Evolutionary conservation across 1,140 invertebrate species (phyloP).

Genomic region (Dryas iulia): DNA sequence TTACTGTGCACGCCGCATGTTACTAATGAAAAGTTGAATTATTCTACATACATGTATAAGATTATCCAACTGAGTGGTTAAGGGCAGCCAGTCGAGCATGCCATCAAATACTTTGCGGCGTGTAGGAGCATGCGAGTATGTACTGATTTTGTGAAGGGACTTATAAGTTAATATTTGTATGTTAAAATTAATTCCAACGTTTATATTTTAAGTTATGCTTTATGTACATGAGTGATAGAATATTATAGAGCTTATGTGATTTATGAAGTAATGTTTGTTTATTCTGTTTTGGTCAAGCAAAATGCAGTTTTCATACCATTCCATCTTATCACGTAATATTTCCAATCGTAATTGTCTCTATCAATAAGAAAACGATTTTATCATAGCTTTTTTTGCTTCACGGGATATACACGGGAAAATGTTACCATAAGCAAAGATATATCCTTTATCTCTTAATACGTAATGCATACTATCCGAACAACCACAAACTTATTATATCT

Average conservation of each 20-base stretch:
- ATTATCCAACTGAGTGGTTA: background rate
- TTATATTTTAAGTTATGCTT: no score
- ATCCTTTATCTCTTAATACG: background rate
- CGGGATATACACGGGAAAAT: background rate
- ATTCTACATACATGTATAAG: background rate
- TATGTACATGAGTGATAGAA: no score
- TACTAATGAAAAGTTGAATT: background rate
- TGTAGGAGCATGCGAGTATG: background rate
- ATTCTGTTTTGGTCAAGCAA: no score
- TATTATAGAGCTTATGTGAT: no score
- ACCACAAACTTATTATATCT: background rate
- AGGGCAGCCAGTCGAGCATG: background rate
- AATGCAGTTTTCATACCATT: no score
- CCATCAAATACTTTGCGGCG: background rate
- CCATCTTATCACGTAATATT: no score
- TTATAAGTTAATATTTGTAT: background rate
- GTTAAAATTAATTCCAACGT: background rate
- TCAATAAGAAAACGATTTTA: no score
- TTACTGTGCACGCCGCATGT: background rate
- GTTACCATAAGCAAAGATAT: background rate
- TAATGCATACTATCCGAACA: background rate
- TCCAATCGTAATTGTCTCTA: no score
- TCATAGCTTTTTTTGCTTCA: background rate
- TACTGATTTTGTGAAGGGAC: background rate
- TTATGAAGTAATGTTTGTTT: no score